Conservation (phyloP, 2,797 vertebrate genomes). For the Falco concolor region DNA sequence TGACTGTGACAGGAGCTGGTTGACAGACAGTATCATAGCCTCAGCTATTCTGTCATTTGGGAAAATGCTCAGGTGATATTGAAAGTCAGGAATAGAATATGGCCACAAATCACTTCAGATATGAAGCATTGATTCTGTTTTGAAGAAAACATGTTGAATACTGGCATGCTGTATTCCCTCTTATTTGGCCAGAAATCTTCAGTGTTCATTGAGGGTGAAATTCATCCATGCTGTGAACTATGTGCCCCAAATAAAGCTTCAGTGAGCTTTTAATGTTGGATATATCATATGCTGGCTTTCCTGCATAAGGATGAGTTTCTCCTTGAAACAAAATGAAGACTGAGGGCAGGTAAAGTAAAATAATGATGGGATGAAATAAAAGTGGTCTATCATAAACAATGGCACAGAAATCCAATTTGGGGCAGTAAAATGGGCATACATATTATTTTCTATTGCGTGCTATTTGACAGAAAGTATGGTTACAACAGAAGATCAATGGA, state of each 20-base stretch:
- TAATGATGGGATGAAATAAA: neutral
- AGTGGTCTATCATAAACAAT: neutral
- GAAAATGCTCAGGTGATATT: neutral
- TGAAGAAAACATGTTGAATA: neutral
- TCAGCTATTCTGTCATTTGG: neutral
- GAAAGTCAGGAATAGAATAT: neutral
- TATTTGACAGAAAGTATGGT: neutral
- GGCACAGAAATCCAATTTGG: neutral
- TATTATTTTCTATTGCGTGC: neutral
- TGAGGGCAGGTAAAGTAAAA: neutral
- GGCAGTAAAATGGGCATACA: neutral
- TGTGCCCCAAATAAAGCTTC: neutral
- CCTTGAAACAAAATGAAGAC: neutral
- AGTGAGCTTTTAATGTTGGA: neutral
- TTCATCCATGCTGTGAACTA: neutral
- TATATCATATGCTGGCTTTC: neutral
- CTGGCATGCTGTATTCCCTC: neutral
- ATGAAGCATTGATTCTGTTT: neutral
- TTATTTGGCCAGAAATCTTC: neutral
- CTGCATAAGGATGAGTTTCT: neutral
- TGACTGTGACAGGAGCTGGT: neutral
- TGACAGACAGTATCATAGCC: neutral
- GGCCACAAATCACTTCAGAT: neutral
- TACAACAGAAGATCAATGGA: constrained; percentile 4
- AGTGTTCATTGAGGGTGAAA: constrained; percentile 1